Conservation (phyloP, 2,888 invertebrate species). For the Eupsilia transversa region DNA sequence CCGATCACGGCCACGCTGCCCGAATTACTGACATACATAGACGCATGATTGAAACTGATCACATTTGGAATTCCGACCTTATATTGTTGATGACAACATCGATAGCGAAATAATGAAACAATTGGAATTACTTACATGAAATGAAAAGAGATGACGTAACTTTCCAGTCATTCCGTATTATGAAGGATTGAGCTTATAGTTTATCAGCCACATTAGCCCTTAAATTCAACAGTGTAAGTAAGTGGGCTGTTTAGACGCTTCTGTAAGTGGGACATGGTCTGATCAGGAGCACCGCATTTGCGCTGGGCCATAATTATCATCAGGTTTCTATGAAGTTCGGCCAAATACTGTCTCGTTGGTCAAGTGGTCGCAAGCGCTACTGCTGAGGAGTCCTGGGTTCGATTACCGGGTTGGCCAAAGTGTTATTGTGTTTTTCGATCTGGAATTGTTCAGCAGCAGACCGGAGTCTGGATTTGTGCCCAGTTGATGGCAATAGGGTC, state of each 20-base stretch:
- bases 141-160: conserved; percentile 6
- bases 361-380: too few relatives aligned
- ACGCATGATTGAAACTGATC: conserved; percentile 49
- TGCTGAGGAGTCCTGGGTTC: too few relatives aligned
- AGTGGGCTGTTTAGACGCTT: neutral
- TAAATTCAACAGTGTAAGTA: neutral
- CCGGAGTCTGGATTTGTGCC: too few relatives aligned
- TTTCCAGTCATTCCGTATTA: neutral
- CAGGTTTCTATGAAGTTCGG: too few relatives aligned
- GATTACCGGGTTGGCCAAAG: too few relatives aligned
- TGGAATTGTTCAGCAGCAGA: too few relatives aligned
- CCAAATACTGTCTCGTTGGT: too few relatives aligned
- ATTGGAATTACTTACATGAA: neutral
- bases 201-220: neutral
- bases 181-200: neutral
- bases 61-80: conserved; percentile 20
- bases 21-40: conserved; percentile 58
- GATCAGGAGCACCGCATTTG: neutral
- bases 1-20: conserved; percentile 53
- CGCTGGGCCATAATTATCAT: too few relatives aligned
- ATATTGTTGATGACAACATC: conserved; percentile 22
- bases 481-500: too few relatives aligned
- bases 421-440: too few relatives aligned
- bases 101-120: conserved; percentile 2
- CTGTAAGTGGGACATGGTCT: neutral